Evolutionary conservation across 1,140 invertebrate genomes (phyloP).

Genomic region (Epicauta chinensis): DNA sequence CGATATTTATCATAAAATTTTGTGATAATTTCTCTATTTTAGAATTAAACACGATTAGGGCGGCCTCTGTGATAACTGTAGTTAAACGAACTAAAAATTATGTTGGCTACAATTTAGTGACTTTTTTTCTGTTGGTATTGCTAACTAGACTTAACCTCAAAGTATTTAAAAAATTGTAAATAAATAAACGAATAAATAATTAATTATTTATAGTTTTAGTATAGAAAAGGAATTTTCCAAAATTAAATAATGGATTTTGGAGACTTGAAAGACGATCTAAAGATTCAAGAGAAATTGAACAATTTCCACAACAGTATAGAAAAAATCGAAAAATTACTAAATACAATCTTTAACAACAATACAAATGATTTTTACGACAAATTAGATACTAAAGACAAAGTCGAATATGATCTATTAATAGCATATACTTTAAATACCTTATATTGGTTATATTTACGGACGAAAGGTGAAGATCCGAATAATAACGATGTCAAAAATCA

Average conservation of each 20-base stretch:
- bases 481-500: constrained; percentile 52
- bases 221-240: too few relatives aligned
- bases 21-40: too few relatives aligned
- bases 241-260: constrained; percentile 45
- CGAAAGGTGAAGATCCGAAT: constrained; percentile 50
- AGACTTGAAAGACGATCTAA: constrained; percentile 39
- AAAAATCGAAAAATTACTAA: constrained; percentile 47
- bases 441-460: constrained; percentile 53
- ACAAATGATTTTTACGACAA: constrained; percentile 42
- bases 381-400: constrained; percentile 48
- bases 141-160: too few relatives aligned
- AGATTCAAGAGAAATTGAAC: constrained; percentile 46
- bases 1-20: too few relatives aligned
- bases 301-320: constrained; percentile 47
- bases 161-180: too few relatives aligned
- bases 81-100: too few relatives aligned
- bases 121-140: too few relatives aligned
- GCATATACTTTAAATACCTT: constrained; percentile 52
- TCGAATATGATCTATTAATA: constrained; percentile 55
- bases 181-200: too few relatives aligned
- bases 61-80: too few relatives aligned
- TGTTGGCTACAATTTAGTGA: too few relatives aligned
- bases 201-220: too few relatives aligned
- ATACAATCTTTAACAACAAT: constrained; percentile 42
- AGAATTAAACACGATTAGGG: too few relatives aligned